Base-by-base conservation (phyloP, 2,888 invertebrate genomes). In the Perdita meconis region DNA sequence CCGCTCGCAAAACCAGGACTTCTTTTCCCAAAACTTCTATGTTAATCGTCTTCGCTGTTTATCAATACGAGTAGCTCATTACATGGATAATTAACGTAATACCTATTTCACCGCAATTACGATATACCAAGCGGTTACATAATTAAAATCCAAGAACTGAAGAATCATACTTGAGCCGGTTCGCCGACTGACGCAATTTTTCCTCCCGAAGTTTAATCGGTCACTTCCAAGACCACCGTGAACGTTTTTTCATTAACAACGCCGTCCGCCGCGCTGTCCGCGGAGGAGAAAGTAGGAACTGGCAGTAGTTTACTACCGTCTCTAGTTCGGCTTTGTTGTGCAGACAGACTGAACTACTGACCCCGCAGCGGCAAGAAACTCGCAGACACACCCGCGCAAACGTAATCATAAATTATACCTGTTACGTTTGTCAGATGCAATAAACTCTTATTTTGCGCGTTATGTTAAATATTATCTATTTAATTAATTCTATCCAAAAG, bases 261-360 rank as follows among this genome's bases (percentile, higher is more conserved):
- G 13, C n/a, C 47, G 57, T 19, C 26, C 1, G 26, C 19, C 16
- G 22, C 55, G 13, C n/a, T 40, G 57, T 19, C 26, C 1, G 26
- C 19, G 24, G 22, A 36, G 53, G 72, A 72, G 72, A 72, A 72
- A 72, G 72, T 68, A 72, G 72, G 60, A 72, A 72, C 72, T 68
- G 16, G 34, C 55, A 30, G 30, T 53, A 38, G 55, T 68, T 47
- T 38, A 60, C 59, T 72, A 60, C 60, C 72, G 53, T 40, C 30
- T 4, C 50, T 55, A 10, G 44, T 47, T 13, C 22, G 73, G 57
- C 65, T 65, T 64, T 68, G 68, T 68, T 72, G 19, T 59, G n/a
- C 26, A 67, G 53, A 44, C 55, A 30, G 36, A 30, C 59, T 59
- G 44, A 75, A 65, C 74, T 65, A 47, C 24, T 75, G 73, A 75